Conservation (phyloP, 2,888 invertebrate species). For the Hypercompe scribonia region DNA sequence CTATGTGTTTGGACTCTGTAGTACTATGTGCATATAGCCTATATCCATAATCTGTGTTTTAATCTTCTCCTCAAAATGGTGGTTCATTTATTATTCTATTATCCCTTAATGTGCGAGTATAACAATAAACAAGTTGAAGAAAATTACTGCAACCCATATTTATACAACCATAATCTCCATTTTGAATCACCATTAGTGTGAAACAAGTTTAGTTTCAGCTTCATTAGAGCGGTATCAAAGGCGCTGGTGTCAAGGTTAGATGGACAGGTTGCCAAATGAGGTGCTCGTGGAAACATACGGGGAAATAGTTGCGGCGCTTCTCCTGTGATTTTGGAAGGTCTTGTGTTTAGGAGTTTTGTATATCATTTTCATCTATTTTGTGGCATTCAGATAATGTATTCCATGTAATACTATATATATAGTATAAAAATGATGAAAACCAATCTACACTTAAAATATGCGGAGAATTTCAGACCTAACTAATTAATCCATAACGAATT, state of each 20-base stretch:
- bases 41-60: background rate
- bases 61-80: background rate
- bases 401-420: no score
- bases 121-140: background rate
- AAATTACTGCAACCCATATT: background rate
- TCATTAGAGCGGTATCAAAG: constrained; percentile 47
- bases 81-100: background rate
- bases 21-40: background rate
- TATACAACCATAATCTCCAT: constrained; percentile 6
- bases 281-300: constrained; percentile 36
- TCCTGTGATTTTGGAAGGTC: background rate
- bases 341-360: background rate
- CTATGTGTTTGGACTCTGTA: background rate
- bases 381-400: no score
- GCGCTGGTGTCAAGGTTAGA: constrained; percentile 41
- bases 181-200: constrained; percentile 17
- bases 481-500: background rate
- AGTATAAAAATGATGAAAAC: no score
- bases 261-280: constrained; percentile 49
- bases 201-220: constrained; percentile 28
- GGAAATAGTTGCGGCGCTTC: background rate
- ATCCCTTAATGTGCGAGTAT: background rate
- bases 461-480: background rate
- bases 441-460: background rate
- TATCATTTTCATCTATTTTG: no score